phyloP scores from a whole-genome alignment of 1,140 invertebrate genomes.

The Drosophila saltans region DNA sequence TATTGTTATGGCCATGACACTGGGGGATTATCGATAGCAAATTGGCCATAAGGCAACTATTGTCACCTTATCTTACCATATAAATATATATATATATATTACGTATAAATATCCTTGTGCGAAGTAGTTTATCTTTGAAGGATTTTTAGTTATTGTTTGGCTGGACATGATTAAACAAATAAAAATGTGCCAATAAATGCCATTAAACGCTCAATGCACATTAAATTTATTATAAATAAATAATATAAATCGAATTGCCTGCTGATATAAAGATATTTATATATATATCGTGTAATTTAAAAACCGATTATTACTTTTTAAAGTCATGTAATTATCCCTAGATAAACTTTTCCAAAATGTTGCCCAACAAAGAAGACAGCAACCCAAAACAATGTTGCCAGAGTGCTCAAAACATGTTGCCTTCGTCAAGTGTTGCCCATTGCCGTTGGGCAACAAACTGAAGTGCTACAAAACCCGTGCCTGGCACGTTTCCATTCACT shows the following conservation, averaged over 20 bases:
- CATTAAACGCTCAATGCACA: neutral
- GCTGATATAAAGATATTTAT: too few relatives aligned
- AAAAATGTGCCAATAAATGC: neutral
- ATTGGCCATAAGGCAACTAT: conserved; percentile 20
- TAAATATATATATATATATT: too few relatives aligned
- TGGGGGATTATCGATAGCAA: conserved; percentile 43
- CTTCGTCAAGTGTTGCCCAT: conserved; percentile 48
- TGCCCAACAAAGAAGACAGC: neutral
- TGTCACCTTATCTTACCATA: neutral
- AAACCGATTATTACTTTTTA: neutral
- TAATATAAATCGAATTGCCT: neutral
- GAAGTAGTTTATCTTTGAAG: neutral
- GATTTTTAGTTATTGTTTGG: neutral
- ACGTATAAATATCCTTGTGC: neutral
- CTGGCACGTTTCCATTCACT: neutral
- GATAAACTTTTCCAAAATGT: conserved; percentile 20
- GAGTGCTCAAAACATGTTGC: neutral
- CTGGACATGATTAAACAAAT: neutral
- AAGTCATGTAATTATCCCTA: conserved; percentile 1
- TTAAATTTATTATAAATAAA: neutral
- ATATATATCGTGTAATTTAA: too few relatives aligned
- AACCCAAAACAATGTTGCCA: neutral
- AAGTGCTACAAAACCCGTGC: neutral
- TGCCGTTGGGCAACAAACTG: conserved; percentile 32
- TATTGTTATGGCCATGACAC: conserved; percentile 36